Percentiles rank a stretch among this genome's conserved stretches.
Conservation (phyloP, 2,888 invertebrate genomes). For the Tipula vernalis region DNA sequence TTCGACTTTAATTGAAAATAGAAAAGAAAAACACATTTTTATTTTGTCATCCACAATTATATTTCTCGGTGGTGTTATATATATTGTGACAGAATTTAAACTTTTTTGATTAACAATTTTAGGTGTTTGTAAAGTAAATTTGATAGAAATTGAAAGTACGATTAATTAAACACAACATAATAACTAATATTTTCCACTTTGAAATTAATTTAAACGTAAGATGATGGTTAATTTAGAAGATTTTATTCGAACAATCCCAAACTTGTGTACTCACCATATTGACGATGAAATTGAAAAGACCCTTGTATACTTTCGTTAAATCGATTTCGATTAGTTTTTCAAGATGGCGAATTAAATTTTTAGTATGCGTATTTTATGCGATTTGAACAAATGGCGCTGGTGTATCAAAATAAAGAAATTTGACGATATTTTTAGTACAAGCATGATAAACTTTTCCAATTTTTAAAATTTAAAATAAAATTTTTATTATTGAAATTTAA, state of each 20-base stretch:
- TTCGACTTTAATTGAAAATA: conserved; percentile 52
- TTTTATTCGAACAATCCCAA: background rate
- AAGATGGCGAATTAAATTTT: background rate
- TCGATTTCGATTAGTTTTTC: background rate
- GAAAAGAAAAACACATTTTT: background rate
- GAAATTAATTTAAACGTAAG: background rate
- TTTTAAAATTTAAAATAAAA: no score
- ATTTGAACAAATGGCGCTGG: background rate
- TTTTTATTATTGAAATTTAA: no score
- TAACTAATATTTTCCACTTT: background rate
- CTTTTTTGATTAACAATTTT: background rate
- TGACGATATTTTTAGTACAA: background rate
- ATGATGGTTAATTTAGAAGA: conserved; percentile 7
- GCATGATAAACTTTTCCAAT: no score
- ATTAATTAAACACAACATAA: background rate
- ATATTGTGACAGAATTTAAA: background rate
- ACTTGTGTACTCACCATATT: conserved; percentile 11
- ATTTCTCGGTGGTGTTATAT: background rate
- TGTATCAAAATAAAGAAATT: background rate
- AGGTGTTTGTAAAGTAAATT: background rate
- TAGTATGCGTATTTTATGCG: background rate
- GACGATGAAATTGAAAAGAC: conserved; percentile 7
- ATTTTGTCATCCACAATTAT: background rate
- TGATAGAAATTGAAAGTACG: background rate
- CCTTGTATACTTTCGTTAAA: background rate